Percentiles rank a stretch among this genome's conserved stretches.
These are phyloP conservation scores for Euwallacea fornicatus DNA, from an alignment of 1,140 invertebrate genomes.

Conservation along the genomic window DNA sequence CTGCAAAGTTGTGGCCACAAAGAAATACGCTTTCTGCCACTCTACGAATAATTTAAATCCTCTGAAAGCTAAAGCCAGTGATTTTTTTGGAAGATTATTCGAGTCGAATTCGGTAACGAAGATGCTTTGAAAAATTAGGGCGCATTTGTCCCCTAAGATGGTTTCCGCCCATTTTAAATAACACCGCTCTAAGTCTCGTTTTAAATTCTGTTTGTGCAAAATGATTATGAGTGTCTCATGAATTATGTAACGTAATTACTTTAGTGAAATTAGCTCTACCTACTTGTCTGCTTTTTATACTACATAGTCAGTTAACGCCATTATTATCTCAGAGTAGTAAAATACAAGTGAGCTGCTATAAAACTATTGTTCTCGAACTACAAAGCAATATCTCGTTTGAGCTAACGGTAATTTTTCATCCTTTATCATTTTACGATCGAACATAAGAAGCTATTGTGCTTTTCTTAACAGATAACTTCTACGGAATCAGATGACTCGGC, in stretches of 20 bases:
- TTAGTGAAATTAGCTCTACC: too few species aligned
- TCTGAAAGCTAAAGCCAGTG: neutral
- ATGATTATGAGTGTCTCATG: too few species aligned
- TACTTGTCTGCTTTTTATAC: too few species aligned
- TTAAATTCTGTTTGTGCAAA: too few species aligned
- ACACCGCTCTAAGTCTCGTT: too few species aligned
- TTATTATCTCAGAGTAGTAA: neutral
- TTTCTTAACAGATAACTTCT: constrained; percentile 8
- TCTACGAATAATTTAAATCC: constrained; percentile 11
- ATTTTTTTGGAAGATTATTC: neutral
- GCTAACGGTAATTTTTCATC: constrained; percentile 16
- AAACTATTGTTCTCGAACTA: neutral
- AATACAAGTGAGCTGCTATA: neutral
- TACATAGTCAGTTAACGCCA: neutral
- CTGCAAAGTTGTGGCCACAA: neutral
- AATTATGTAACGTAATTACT: too few species aligned
- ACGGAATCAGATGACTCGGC: constrained; percentile 8
- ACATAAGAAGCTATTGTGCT: constrained; percentile 15
- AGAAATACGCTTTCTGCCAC: constrained; percentile 5
- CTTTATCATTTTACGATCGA: constrained; percentile 13
- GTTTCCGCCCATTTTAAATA: neutral
- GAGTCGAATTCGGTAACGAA: neutral
- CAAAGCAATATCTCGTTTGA: constrained; percentile 9
- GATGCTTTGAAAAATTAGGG: constrained; percentile 2
- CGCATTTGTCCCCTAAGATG: neutral